Base-by-base conservation (phyloP, 1,140 invertebrate genomes). In the Metopolophium dirhodum region DNA sequence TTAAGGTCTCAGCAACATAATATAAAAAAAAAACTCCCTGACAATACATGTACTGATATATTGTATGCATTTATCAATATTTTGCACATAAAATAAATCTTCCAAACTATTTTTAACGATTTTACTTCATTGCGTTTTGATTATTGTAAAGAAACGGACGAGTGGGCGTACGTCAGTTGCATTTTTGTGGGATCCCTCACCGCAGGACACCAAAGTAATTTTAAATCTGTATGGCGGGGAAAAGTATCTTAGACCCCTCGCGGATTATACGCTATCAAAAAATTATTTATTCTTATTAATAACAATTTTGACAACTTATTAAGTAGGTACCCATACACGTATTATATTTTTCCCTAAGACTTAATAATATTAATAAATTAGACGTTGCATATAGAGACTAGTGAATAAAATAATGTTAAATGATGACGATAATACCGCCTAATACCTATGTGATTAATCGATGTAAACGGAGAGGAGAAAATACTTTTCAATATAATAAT, bases 171-270 rank as follows among this genome's bases (percentile, higher is more conserved):
- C 23, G 47, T 57, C 26, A 20, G 35, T 93, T 86, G 14, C 23
- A 86, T 93, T 86, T 92, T 54, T 45, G n/a, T 41, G 91, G 77
- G 91, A 93, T 85, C 91, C 49, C 91, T 93, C 90, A 35, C 91
- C n/a, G 11, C 91, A 23, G 91, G 91, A 93, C 51, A 57, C 30
- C 49, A 51, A 51, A 93, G 51, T 93, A 54, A 83, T 83, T 83
- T 83, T 7, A 26, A 92, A 92, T 83, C 22, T 23, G 45, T 37
- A 14, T 41, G 41, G 57, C 35, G 7, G 22, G 14, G 8, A 90
- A 41, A 61, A n/a, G n/a, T 68, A 68, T 45, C 30, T 45, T 30
- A 93, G 82, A 86, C 91, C 91, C 49, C 91, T 93, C 37, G 35
- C 91, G 20, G 77, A 51, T 83, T 41, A 35, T 45, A 92, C 77